Percentiles rank a stretch among this genome's conserved stretches.
Conservation (phyloP, 35 echinoderm and acorn worm species). For the Stichopus chloronotus region DNA sequence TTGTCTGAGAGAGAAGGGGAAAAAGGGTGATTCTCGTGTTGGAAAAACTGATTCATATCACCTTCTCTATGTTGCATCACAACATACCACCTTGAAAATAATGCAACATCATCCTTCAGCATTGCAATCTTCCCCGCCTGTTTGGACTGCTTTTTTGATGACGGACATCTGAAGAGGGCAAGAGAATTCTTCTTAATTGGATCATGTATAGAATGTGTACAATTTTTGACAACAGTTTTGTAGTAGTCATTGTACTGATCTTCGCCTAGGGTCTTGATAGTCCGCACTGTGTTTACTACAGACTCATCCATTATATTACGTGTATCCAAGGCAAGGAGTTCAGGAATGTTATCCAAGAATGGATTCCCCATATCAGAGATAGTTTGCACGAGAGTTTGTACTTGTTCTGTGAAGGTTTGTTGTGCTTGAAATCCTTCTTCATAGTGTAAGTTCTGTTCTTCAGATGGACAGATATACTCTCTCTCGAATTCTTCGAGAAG, state of each 20-base stretch:
- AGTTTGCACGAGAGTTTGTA: not conserved
- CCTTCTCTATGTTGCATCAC: constrained; percentile 48
- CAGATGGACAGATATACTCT: not conserved
- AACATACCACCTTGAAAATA: constrained; percentile 50
- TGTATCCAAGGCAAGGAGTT: constrained; percentile 53
- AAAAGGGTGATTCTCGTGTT: constrained; percentile 52
- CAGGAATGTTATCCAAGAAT: constrained; percentile 47
- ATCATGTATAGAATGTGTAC: constrained; percentile 60
- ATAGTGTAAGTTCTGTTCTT: not conserved
- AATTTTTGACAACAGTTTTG: constrained; percentile 31
- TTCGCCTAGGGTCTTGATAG: constrained; percentile 19
- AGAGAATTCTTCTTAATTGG: constrained; percentile 65
- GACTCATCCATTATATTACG: constrained; percentile 44
- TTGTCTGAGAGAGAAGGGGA: constrained; percentile 46
- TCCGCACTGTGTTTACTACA: not conserved
- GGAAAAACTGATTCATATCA: constrained; percentile 46
- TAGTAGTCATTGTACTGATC: constrained; percentile 41
- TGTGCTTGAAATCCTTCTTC: constrained; percentile 48
- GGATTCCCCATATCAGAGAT: constrained; percentile 64
- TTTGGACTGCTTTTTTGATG: constrained; percentile 17
- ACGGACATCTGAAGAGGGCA: constrained; percentile 15
- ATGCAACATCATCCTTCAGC: constrained; percentile 55
- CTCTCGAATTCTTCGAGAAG: constrained; percentile 57
- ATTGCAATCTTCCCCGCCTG: not conserved
- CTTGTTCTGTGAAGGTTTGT: constrained; percentile 3